Percentiles rank a stretch among this genome's conserved stretches.
These are phyloP conservation scores for Latrodectus hesperus DNA, from an alignment of 2,888 invertebrate species.

Conservation along the genomic window DNA sequence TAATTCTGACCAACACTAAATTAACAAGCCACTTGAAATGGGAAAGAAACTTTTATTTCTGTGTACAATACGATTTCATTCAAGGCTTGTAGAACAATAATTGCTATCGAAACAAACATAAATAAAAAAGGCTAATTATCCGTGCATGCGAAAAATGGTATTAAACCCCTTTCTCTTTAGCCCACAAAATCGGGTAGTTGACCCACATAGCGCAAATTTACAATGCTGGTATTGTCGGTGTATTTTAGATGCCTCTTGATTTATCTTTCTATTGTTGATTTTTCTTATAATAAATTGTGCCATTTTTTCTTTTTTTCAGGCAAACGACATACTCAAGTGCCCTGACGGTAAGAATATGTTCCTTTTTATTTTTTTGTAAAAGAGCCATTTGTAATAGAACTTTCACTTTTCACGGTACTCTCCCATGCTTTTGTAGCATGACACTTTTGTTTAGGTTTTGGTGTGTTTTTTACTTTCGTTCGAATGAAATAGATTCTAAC, in stretches of 20 bases:
- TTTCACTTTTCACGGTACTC: slow-evolving; percentile 14
- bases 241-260: slow-evolving; percentile 42
- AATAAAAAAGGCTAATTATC: slow-evolving; percentile 30
- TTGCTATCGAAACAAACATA: not conserved
- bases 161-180: slow-evolving; percentile 31
- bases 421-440: not conserved
- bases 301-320: slow-evolving; percentile 61
- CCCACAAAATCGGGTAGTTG: slow-evolving; percentile 47
- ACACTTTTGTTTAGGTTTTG: not conserved
- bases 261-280: slow-evolving; percentile 58
- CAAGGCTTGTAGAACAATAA: not conserved
- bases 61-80: not conserved
- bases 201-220: slow-evolving; percentile 35
- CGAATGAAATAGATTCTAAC: too few relatives aligned
- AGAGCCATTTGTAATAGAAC: not conserved
- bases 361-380: slow-evolving; percentile 20
- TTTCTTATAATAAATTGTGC: slow-evolving; percentile 33
- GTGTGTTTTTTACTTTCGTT: not conserved
- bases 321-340: slow-evolving; percentile 66
- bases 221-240: slow-evolving; percentile 43
- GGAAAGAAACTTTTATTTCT: not conserved
- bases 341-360: slow-evolving; percentile 64
- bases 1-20: not conserved
- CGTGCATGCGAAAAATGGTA: not conserved
- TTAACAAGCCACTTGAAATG: not conserved